These are phyloP conservation scores for Corythaixoides concolor DNA, from an alignment of 2,113 vertebrate species.

Conservation along the genomic window DNA sequence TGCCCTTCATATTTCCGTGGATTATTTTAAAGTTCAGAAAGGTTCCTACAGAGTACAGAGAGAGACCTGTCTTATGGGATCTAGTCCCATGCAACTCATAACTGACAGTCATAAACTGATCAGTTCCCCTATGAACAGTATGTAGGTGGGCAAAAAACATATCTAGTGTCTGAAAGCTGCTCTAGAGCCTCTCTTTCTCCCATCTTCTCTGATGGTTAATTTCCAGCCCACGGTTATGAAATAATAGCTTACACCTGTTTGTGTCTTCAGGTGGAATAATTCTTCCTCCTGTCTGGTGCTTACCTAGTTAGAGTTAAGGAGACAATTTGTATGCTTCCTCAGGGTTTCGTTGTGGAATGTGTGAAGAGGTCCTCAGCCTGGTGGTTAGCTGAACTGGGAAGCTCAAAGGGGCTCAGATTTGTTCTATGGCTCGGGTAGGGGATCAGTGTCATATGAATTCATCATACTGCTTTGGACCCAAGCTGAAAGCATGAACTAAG, in stretches of 20 bases:
- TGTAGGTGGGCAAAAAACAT: accelerated
- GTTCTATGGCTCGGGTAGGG: background rate
- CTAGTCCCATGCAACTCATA: background rate
- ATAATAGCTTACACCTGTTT: background rate
- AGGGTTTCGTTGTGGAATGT: background rate
- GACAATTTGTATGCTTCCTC: background rate
- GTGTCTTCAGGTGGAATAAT: background rate
- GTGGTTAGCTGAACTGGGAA: background rate
- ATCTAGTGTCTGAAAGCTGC: background rate
- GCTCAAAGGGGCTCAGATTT: background rate
- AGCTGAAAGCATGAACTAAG: background rate
- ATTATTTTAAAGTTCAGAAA: background rate
- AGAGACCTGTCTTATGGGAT: background rate
- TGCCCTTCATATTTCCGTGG: background rate
- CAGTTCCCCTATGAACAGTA: background rate
- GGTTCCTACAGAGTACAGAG: background rate
- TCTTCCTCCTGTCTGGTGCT: background rate
- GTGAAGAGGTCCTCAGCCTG: background rate
- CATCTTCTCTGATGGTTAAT: background rate
- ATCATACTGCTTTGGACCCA: background rate
- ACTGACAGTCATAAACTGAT: background rate
- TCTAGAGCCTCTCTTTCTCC: background rate
- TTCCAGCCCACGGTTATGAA: background rate
- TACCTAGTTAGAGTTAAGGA: background rate
- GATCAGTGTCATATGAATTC: background rate